Base-by-base conservation (phyloP, 2,888 invertebrate species). In the Diplolepis rosae region DNA sequence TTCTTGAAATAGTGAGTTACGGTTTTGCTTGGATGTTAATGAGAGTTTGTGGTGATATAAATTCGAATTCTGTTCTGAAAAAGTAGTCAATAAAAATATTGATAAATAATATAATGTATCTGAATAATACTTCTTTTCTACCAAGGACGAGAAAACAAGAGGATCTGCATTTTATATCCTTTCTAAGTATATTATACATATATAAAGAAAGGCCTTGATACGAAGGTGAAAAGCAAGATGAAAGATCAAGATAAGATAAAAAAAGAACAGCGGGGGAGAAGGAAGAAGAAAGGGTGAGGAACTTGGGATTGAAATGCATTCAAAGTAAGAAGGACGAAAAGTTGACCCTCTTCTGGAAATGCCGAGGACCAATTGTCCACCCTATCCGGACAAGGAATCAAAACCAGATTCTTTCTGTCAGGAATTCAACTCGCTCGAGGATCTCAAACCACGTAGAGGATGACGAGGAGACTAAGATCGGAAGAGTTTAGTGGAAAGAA, bases 321-420 rank as follows among this genome's bases (percentile, higher is more conserved):
- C 70, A 65, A 74, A 72, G n/a, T n/a, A n/a, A n/a, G n/a, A 73
- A 70, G 77, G 74, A 80, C 81, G 80, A 82, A 82, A 81, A 80
- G 79, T 79, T 71, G 71, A 76, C 79, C 75, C 73, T 75, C 77
- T 77, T 74, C 68, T 77, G 79, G 73, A 78, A 79, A 80, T 77
- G 73, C 76, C 77, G 75, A 66, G 72, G 76, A 72, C 76, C 78
- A 77, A 79, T 79, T 80, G 77, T 81, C 32, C n/a, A n/a, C n/a
- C 27, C n/a, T 52, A 30, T 52, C 28, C 73, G 72, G 50, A 24
- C 51, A 69, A 75, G 70, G 52, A 28, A 52, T 28, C 15, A 28
- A 73, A 78, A 82, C 82, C 76, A 82, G 82, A 81, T 81, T 81
- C 81, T 75, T 81, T 79, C 74, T 72, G 73, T 79, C 76, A 75